phyloP scores from a whole-genome alignment of 2,113 vertebrate genomes.

The Phrynosoma platyrhinos region DNA sequence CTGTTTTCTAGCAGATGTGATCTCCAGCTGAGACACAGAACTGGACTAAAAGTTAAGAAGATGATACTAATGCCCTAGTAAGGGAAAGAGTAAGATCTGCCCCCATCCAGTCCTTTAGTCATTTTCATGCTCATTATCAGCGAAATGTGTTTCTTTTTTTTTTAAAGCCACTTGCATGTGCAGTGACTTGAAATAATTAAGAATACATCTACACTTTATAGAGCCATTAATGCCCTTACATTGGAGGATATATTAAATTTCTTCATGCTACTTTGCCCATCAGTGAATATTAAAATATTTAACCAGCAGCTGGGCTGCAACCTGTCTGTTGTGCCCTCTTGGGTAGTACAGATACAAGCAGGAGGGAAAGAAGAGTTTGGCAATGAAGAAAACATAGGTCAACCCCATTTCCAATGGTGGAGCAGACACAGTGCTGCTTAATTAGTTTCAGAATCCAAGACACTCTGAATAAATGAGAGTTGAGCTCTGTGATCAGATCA shows the following conservation, averaged over 20 bases:
- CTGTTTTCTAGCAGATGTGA: slow-evolving; percentile 1
- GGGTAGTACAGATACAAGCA: slow-evolving; percentile 46
- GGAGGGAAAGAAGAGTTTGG: slow-evolving; percentile 54
- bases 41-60: not conserved
- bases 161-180: slow-evolving; percentile 69
- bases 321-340: slow-evolving; percentile 44
- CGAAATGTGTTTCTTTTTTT: slow-evolving; percentile 72
- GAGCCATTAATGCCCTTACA: slow-evolving; percentile 66
- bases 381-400: slow-evolving; percentile 39
- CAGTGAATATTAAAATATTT: slow-evolving; percentile 78
- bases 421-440: not conserved
- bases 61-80: not conserved
- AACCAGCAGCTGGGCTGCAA: slow-evolving; percentile 66
- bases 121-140: slow-evolving; percentile 75
- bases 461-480: not conserved
- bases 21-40: not conserved
- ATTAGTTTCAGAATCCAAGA: not conserved
- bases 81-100: slow-evolving; percentile 50
- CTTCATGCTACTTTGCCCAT: slow-evolving; percentile 59
- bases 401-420: not conserved
- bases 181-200: slow-evolving; percentile 80
- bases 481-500: not conserved
- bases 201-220: slow-evolving; percentile 79
- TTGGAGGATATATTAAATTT: slow-evolving; percentile 65
- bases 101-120: slow-evolving; percentile 68